Percentiles rank a stretch among this genome's conserved stretches.
Conservation (phyloP, 1,140 invertebrate species). For the Phymastichus coffea region DNA sequence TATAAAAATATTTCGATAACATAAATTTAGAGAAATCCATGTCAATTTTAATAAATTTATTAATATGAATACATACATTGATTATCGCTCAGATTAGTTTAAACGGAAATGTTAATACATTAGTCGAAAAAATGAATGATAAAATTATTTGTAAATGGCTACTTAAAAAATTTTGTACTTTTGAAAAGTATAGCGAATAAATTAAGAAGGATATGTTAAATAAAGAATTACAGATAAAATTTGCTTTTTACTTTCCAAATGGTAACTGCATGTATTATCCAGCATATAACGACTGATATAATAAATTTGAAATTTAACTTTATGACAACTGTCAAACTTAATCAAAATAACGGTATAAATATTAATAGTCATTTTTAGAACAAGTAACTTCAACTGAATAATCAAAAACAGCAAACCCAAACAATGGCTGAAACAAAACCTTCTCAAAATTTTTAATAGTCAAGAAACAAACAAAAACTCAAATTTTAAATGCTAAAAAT, state of each 20-base stretch:
- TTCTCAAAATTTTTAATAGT: constrained; percentile 25
- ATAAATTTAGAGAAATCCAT: too few species aligned
- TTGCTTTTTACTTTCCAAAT: too few species aligned
- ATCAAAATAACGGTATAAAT: constrained; percentile 32
- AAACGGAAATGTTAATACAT: neutral
- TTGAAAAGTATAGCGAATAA: too few species aligned
- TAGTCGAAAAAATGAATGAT: neutral
- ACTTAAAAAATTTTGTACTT: too few species aligned
- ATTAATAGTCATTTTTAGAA: constrained; percentile 31
- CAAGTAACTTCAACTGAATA: constrained; percentile 34
- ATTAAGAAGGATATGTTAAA: too few species aligned
- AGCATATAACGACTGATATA: constrained; percentile 27
- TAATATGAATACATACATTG: constrained; percentile 9
- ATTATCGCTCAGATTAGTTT: constrained; percentile 18
- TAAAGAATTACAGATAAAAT: too few species aligned
- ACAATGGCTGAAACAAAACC: constrained; percentile 32
- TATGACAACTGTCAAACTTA: constrained; percentile 19
- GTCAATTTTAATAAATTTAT: constrained; percentile 17
- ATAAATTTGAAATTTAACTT: constrained; percentile 38
- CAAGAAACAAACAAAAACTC: constrained; percentile 22
- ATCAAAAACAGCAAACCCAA: constrained; percentile 14
- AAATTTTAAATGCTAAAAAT: constrained; percentile 26
- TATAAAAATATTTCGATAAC: too few species aligned
- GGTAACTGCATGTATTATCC: neutral
- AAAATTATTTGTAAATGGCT: too few species aligned